Evolutionary conservation across 2,113 vertebrate genomes (phyloP), one percentile per base, ranked within the genome.

Genomic region (Diglossa brunneiventris): DNA sequence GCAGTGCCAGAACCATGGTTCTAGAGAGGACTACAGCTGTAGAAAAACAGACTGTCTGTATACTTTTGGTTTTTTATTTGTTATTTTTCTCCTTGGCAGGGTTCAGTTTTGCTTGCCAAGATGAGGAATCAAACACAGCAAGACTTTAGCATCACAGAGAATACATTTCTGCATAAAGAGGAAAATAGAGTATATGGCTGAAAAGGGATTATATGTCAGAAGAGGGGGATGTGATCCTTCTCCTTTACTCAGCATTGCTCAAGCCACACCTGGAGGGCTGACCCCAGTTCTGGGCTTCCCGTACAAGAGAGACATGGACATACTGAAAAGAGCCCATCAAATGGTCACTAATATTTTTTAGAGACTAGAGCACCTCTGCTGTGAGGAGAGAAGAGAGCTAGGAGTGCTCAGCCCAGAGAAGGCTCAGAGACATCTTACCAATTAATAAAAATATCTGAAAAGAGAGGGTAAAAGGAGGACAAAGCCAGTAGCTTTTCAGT

Each of bases 231-330:
- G 10, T 41, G 13, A 41, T 62, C 18, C 30, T 73, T 80, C 21
- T 5, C 4, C 27, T 58, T 63, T 58, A 8, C n/a, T 67, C 9
- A 24, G 39, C n/a, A 18, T 3, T 42, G 44, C 7, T 69, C 35
- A 69, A 67, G 68, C 12, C n/a, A 26, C 19, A 44, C 9, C 19
- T 80, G 50, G 11, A 70, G 28, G 2, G 19, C 50, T 74, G 50
- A 26, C 50, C 27, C 42, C 20, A 23, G 9, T 22, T 74, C 28
- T 67, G 47, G 30, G 26, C 37, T 68, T 64, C 18, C 23, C 35
- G 11, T 56, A 28, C 1, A 2, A 24, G 4, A 21, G 11, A 78
- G 7, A 44, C 1, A 4, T 12, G 15, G 24, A 3, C 11, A 9
- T 44, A 30, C 15, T 21, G 41, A 28, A 91, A 33, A 46, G 17